phyloP scores from a whole-genome alignment of 1,140 invertebrate species.

The Anthonomus grandis region DNA sequence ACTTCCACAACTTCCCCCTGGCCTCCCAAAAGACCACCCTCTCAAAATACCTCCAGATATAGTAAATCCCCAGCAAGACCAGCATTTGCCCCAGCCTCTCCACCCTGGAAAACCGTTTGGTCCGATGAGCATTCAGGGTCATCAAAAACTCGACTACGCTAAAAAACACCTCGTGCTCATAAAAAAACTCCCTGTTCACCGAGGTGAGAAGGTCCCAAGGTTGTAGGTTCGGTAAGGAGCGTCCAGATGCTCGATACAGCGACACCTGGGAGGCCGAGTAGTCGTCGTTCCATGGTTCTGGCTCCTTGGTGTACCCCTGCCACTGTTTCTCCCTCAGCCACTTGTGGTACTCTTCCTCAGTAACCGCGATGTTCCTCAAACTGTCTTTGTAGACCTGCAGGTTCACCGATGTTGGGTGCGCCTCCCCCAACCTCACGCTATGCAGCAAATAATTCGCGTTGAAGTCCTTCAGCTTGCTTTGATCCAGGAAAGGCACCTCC shows the following conservation, averaged over 20 bases:
- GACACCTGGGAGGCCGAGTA: neutral
- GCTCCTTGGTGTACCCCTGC: neutral
- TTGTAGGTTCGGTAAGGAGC: neutral
- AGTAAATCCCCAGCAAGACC: constrained; percentile 4
- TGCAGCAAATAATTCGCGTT: constrained; percentile 7
- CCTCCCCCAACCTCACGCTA: neutral
- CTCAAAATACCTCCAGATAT: neutral
- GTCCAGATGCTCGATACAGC: neutral
- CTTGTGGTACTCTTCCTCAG: constrained; percentile 12
- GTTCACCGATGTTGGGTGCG: neutral
- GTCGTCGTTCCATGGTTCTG: neutral
- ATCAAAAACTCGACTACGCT: constrained; percentile 6
- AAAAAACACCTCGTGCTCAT: constrained; percentile 17
- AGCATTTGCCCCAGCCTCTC: constrained; percentile 2
- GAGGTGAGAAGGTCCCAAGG: neutral
- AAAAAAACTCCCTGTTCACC: neutral
- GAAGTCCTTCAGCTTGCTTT: neutral
- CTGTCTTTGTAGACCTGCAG: neutral
- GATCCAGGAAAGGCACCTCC: constrained; percentile 1
- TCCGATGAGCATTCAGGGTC: constrained; percentile 4
- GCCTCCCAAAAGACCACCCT: neutral
- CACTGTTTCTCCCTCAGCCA: constrained; percentile 13
- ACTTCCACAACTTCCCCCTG: too few species aligned
- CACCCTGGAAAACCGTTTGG: neutral
- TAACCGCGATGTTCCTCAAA: neutral